Percentiles rank a stretch among this genome's conserved stretches.
phyloP scores from a whole-genome alignment of 2,113 vertebrate species.

The Podarcis cretensis region DNA sequence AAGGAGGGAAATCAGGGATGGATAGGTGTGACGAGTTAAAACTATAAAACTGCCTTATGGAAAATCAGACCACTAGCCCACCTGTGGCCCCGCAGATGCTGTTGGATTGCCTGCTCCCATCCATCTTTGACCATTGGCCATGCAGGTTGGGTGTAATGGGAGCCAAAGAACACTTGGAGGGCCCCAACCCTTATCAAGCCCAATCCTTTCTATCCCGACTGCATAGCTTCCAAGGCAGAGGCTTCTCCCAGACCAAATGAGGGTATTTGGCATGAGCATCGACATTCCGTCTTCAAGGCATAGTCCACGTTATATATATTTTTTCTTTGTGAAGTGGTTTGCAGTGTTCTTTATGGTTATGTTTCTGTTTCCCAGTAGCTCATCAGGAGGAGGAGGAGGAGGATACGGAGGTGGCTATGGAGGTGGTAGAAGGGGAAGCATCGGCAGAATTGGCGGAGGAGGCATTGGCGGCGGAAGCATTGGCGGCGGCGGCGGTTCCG shows the following conservation, averaged over 20 bases:
- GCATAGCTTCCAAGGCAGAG: neutral
- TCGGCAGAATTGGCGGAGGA: neutral
- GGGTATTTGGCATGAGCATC: neutral
- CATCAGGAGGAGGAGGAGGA: neutral
- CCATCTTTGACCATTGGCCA: no score
- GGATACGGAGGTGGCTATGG: neutral
- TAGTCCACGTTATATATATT: neutral
- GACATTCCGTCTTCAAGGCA: neutral
- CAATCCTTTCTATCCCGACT: neutral
- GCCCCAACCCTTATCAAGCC: neutral
- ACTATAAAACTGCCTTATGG: neutral
- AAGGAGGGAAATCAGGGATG: neutral
- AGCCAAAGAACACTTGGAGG: neutral
- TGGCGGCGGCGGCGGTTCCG: no score
- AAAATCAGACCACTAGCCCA: neutral
- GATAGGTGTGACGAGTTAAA: neutral
- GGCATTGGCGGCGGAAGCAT: neutral
- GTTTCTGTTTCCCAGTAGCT: conserved; percentile 1
- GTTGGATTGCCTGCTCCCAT: no score
- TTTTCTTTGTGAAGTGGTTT: neutral
- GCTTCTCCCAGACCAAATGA: neutral
- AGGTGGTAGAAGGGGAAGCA: neutral
- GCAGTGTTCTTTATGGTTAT: neutral
- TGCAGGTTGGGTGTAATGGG: neutral
- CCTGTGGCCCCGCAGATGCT: no score